Evolutionary conservation across 2,888 invertebrate genomes (phyloP).

Genomic region (Aradus depressus): DNA sequence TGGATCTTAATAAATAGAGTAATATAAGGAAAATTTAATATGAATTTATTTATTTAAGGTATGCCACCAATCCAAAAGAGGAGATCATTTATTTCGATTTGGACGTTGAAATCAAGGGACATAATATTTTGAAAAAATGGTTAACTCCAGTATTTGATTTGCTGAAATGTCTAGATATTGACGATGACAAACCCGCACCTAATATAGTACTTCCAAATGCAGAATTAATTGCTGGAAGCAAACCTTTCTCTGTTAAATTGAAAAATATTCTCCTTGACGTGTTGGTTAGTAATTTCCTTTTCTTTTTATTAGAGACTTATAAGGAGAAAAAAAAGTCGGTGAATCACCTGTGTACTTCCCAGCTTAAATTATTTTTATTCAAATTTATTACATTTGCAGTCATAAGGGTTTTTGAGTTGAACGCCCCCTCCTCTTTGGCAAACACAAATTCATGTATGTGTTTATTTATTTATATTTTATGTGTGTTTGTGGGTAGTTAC

Average conservation of each 20-base stretch:
- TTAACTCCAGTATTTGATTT: not conserved
- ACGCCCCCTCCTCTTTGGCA: too few relatives aligned
- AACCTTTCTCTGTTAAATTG: not conserved
- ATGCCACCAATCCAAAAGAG: constrained; percentile 42
- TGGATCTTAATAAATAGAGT: not conserved
- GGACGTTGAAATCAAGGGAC: not conserved
- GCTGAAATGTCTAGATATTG: not conserved
- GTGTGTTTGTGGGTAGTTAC: too few relatives aligned
- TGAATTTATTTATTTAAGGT: constrained; percentile 33
- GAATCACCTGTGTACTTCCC: too few relatives aligned
- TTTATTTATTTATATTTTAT: too few relatives aligned
- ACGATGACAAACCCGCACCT: not conserved
- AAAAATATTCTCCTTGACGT: constrained; percentile 1
- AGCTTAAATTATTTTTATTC: too few relatives aligned
- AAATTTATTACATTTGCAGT: too few relatives aligned
- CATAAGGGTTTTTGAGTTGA: too few relatives aligned
- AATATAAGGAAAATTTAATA: not conserved
- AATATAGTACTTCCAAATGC: not conserved
- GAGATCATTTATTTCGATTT: constrained; percentile 25
- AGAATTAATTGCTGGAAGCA: not conserved
- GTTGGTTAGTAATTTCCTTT: not conserved
- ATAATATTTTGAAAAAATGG: not conserved
- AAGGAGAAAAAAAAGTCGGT: too few relatives aligned
- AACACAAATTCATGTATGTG: too few relatives aligned
- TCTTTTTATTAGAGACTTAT: too few relatives aligned